Base-by-base conservation (phyloP, 2,888 invertebrate species). In the Operophtera brumata region DNA sequence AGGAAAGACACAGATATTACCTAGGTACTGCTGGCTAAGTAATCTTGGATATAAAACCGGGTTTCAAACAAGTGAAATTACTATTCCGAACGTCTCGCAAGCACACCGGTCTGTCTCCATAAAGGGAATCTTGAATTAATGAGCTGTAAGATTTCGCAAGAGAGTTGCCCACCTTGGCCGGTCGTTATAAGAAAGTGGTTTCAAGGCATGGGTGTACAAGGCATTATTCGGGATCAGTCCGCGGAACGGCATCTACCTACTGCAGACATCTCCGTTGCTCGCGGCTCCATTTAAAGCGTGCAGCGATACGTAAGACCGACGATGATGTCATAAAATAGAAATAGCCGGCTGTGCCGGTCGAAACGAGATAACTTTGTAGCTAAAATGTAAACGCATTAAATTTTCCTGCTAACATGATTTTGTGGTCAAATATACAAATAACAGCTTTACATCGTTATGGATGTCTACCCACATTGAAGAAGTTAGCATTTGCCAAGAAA, bases 261-360 rank as follows among this genome's bases (percentile, higher is more conserved):
- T 86, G 85, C 84, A 90, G 85, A 85, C 86, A 83, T 87, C 86
- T 86, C 82, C 81, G 80, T 77, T 55, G 52, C 52, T 57, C 52
- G 35, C 84, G 83, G 78, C 82, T 86, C 91, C 91, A 91, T 91
- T 91, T 91, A 91, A 91, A 91, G 91, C 88, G 86, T 86, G 90
- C 89, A 86, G 82, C 89, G 89, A 87, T 89, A 90, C 91, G 90
- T 89, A 89, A 90, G 85, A 82, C 84, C 84, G 85, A 84, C 82
- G 83, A 85, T 91, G 91, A 91, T 91, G 91, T 91, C 91, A 91
- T 90, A 83, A n/a, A 84, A 88, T 88, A 88, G 89, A 91, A 91
- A 91, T 91, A 91, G 91, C 89, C 84, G 72, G 78, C 78, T 80
- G 72, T 69, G 80, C 77, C 78, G 78, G 79, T 74, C 77, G 69